Percentiles rank a stretch among this genome's conserved stretches.
Conservation (phyloP, 2,888 invertebrate genomes). For the Drosophila borealis region DNA sequence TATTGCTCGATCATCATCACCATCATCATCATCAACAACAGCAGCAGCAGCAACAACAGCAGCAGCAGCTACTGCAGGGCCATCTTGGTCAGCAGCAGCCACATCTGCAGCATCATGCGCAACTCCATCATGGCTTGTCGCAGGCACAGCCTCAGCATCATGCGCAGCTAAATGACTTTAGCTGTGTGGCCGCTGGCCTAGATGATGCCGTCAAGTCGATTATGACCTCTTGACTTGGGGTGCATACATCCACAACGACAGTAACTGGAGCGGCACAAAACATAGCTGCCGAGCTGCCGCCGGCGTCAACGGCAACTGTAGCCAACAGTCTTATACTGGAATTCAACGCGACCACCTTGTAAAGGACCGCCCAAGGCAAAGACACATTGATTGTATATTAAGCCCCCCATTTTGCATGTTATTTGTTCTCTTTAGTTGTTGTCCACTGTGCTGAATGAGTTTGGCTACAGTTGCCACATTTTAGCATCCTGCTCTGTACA, state of each 20-base stretch:
- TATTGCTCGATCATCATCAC: conserved; percentile 68
- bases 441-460: conserved; percentile 22
- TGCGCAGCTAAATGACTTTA: conserved; percentile 84
- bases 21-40: conserved; percentile 65
- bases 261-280: conserved; percentile 11
- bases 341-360: conserved; percentile 81
- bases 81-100: conserved; percentile 53
- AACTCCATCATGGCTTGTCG: conserved; percentile 56
- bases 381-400: conserved; percentile 64
- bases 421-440: conserved; percentile 47
- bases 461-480: conserved; percentile 38
- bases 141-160: conserved; percentile 61
- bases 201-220: conserved; percentile 87
- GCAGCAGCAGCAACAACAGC: conserved; percentile 42
- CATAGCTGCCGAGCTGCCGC: conserved; percentile 41
- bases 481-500: conserved; percentile 64
- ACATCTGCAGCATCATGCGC: conserved; percentile 64
- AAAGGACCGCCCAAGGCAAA: conserved; percentile 46
- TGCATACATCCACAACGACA: conserved; percentile 38
- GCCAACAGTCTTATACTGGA: conserved; percentile 79
- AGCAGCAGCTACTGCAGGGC: conserved; percentile 57
- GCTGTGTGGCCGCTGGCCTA: conserved; percentile 84
- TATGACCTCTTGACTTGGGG: conserved; percentile 85
- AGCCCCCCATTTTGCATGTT: conserved; percentile 29
- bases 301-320: conserved; percentile 49